These are phyloP conservation scores for Cybosia mesomella DNA, from an alignment of 2,888 invertebrate species.

Conservation along the genomic window DNA sequence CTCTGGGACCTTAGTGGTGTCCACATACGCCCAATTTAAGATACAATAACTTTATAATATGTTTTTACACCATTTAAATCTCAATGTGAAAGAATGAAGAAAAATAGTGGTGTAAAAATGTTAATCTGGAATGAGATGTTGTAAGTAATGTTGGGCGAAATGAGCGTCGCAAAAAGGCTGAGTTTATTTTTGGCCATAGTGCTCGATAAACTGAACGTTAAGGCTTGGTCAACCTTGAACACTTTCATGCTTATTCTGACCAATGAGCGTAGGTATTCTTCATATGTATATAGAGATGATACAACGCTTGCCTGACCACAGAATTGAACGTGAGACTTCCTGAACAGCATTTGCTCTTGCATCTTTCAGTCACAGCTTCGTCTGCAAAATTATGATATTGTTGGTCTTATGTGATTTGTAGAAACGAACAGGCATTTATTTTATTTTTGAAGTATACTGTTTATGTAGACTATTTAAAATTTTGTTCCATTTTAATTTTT, in stretches of 20 bases:
- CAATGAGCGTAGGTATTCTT: conserved; percentile 62
- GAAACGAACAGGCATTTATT: no score
- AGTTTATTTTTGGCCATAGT: conserved; percentile 64
- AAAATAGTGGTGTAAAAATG: conserved; percentile 28
- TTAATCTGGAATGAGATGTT: conserved; percentile 32
- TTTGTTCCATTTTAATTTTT: neutral
- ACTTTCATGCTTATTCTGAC: conserved; percentile 71
- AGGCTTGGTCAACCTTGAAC: conserved; percentile 75
- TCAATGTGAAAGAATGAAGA: conserved; percentile 18
- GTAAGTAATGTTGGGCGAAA: conserved; percentile 24
- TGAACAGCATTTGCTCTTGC: no score
- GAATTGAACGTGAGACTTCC: no score
- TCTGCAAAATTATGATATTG: no score
- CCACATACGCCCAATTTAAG: no score
- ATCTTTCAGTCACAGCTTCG: no score
- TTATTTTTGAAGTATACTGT: no score
- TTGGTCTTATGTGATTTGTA: no score
- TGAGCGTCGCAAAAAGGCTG: conserved; percentile 51
- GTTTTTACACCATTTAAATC: neutral
- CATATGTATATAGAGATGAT: conserved; percentile 38
- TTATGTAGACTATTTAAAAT: neutral
- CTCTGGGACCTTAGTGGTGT: no score
- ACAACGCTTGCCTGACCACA: neutral
- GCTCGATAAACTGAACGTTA: conserved; percentile 75
- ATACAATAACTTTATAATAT: neutral